Percentiles rank a stretch among this genome's conserved stretches.
These are phyloP conservation scores for Andrena fulva DNA, from an alignment of 2,888 invertebrate genomes.

Conservation along the genomic window DNA sequence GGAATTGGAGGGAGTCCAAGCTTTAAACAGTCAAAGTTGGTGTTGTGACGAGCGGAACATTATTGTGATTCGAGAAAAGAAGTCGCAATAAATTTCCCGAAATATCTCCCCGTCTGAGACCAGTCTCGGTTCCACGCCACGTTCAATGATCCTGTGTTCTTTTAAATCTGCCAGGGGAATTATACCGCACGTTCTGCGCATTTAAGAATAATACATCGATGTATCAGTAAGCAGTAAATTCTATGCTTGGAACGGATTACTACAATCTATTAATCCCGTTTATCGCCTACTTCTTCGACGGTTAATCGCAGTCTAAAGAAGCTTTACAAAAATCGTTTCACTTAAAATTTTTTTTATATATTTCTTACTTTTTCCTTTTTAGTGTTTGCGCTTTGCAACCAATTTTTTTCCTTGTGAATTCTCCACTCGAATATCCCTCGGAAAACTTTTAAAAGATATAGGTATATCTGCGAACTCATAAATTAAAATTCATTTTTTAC, in stretches of 20 bases:
- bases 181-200: not conserved
- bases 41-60: constrained; percentile 37
- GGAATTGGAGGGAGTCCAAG: constrained; percentile 54
- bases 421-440: too few relatives aligned
- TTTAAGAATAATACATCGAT: not conserved
- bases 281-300: not conserved
- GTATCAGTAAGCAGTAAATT: constrained; percentile 10
- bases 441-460: too few relatives aligned
- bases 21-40: constrained; percentile 16
- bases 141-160: not conserved
- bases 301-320: not conserved
- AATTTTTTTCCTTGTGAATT: too few relatives aligned
- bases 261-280: not conserved
- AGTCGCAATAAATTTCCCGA: constrained; percentile 22
- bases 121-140: constrained; percentile 12
- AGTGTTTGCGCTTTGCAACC: too few relatives aligned
- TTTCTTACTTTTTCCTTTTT: too few relatives aligned
- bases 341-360: too few relatives aligned
- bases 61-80: constrained; percentile 51
- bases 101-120: constrained; percentile 26
- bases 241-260: not conserved
- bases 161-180: not conserved
- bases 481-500: too few relatives aligned
- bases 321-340: too few relatives aligned
- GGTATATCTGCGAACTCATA: too few relatives aligned